Evolutionary conservation across 2,888 invertebrate species (phyloP).

Genomic region (Synanthedon andrenaeformis): DNA sequence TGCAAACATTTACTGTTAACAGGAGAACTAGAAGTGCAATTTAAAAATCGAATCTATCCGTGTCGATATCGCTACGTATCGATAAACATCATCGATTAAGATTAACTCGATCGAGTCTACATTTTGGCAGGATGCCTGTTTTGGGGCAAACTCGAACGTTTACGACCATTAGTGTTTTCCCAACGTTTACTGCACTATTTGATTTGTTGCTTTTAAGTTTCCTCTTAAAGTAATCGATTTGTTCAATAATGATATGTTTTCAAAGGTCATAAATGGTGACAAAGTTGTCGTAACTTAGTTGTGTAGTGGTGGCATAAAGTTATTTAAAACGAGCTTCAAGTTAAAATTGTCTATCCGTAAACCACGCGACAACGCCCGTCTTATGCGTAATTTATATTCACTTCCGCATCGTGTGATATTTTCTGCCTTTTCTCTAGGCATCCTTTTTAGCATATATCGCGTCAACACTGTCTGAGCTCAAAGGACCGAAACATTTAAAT

Average conservation of each 20-base stretch:
- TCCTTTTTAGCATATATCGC: slow-evolving; percentile 28
- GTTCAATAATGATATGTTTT: too few relatives aligned
- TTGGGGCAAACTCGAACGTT: neutral
- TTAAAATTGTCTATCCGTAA: slow-evolving; percentile 3
- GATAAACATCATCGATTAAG: neutral
- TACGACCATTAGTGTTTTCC: neutral
- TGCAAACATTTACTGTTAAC: too few relatives aligned
- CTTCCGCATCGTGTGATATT: slow-evolving; percentile 41
- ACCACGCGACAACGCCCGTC: slow-evolving; percentile 35
- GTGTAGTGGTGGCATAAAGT: too few relatives aligned
- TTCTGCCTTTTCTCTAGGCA: slow-evolving; percentile 37
- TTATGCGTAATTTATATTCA: slow-evolving; percentile 57
- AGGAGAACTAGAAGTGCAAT: too few relatives aligned
- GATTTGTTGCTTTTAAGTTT: neutral
- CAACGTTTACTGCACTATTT: neutral
- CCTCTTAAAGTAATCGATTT: too few relatives aligned
- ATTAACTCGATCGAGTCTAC: neutral
- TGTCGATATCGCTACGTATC: neutral
- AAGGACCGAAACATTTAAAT: slow-evolving; percentile 27
- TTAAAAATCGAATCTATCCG: neutral
- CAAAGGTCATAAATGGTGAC: too few relatives aligned
- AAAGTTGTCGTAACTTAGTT: too few relatives aligned
- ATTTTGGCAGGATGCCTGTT: neutral
- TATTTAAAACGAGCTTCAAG: neutral
- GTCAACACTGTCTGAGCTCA: slow-evolving; percentile 17